A percentile compares a stretch with the other conserved stretches of the same genome.
Conservation (phyloP, 2,113 vertebrate genomes). For the Rhinolophus ferrumequinum region DNA sequence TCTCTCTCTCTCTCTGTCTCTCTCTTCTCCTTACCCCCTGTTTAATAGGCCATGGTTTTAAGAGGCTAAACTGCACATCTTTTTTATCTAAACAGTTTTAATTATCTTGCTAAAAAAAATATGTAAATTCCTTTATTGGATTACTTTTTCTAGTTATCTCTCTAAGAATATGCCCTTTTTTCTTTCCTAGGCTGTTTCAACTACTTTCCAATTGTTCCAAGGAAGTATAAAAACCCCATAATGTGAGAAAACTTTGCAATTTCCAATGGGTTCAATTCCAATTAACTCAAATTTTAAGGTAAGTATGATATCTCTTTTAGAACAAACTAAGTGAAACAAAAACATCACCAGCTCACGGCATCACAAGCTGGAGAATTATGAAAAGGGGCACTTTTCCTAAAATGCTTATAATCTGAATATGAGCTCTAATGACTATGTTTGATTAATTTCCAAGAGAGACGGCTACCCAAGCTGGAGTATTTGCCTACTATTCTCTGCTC, state of each 20-base stretch:
- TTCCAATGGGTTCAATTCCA: slow-evolving; percentile 56
- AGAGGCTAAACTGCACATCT: not conserved
- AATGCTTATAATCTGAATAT: slow-evolving; percentile 42
- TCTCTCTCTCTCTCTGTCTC: too few relatives aligned
- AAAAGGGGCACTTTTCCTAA: slow-evolving; percentile 57
- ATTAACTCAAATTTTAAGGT: slow-evolving; percentile 52
- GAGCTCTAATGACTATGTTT: slow-evolving; percentile 40
- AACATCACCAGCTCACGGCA: slow-evolving; percentile 34
- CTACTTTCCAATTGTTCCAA: not conserved
- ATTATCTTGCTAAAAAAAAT: not conserved
- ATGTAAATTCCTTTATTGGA: not conserved
- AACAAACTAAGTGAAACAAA: slow-evolving; percentile 67
- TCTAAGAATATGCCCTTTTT: not conserved
- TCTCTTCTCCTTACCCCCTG: not conserved
- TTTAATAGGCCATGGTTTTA: not conserved
- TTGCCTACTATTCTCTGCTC: slow-evolving; percentile 12
- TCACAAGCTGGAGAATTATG: not conserved
- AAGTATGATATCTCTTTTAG: not conserved
- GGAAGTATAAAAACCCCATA: not conserved
- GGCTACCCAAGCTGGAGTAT: not conserved
- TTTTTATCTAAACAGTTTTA: slow-evolving; percentile 14
- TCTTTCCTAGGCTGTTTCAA: not conserved
- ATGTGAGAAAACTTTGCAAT: slow-evolving; percentile 22
- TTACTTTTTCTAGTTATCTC: not conserved
- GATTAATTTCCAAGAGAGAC: slow-evolving; percentile 69